These are phyloP conservation scores for Lasioglossum marginatum DNA, from an alignment of 2,888 invertebrate genomes.

Conservation along the genomic window DNA sequence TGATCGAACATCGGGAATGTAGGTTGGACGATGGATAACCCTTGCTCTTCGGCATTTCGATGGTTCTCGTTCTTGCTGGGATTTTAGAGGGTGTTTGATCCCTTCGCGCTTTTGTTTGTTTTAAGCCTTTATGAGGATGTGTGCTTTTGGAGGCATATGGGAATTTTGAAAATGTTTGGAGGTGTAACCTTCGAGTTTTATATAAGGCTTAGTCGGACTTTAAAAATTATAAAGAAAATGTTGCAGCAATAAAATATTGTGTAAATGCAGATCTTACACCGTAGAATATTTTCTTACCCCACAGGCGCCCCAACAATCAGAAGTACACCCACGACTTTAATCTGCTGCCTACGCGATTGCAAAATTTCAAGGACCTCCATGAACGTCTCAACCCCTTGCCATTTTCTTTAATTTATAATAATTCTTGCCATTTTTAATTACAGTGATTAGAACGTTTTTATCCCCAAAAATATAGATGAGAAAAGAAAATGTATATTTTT, in stretches of 20 bases:
- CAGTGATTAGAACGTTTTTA: no score
- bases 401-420: no score
- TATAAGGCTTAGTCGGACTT: neutral
- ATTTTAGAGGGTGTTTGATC: neutral
- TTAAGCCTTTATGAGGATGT: neutral
- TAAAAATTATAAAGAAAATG: neutral
- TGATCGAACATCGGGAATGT: conserved; percentile 8
- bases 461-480: no score
- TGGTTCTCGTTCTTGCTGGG: neutral
- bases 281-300: neutral
- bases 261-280: neutral
- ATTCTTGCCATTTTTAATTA: no score
- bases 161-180: neutral
- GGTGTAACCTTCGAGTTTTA: no score
- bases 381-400: neutral
- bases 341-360: neutral
- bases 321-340: neutral
- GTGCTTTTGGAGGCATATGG: neutral
- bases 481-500: no score
- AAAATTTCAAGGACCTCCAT: neutral
- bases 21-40: neutral
- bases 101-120: neutral
- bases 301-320: neutral
- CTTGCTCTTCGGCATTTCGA: neutral
- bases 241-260: neutral